Evolutionary conservation across 2,113 vertebrate species (phyloP).

Genomic region (Peromyscus maniculatus): DNA sequence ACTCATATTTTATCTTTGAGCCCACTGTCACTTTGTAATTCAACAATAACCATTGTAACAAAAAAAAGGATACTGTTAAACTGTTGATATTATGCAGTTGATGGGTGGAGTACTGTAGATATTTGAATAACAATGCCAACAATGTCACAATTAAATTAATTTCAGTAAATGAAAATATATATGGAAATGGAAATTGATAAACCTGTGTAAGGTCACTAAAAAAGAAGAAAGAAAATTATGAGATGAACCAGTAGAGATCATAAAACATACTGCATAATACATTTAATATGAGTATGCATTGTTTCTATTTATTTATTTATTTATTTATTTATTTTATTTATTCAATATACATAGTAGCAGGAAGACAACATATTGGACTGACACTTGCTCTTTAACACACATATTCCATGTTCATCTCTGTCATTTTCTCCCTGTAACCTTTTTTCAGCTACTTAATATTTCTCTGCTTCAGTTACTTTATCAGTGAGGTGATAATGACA

Average conservation of each 20-base stretch:
- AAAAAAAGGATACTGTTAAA: background rate
- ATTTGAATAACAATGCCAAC: background rate
- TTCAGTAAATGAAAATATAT: background rate
- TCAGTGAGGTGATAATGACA: background rate
- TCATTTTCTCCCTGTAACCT: background rate
- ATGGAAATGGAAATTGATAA: background rate
- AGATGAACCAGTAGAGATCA: background rate
- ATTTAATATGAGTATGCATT: background rate
- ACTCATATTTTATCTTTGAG: background rate
- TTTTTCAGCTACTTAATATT: background rate
- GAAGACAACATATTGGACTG: background rate
- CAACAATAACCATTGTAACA: background rate
- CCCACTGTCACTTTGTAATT: background rate
- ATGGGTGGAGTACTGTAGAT: background rate
- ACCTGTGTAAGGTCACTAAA: background rate
- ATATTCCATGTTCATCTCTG: background rate
- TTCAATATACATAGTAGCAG: background rate
- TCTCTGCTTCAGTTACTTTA: background rate
- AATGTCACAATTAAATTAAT: conserved; percentile 32
- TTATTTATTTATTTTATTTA: background rate
- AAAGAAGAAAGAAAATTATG: background rate
- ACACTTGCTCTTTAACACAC: background rate
- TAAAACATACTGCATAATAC: fast-evolving
- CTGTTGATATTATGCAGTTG: background rate
- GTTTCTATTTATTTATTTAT: background rate